A percentile compares a stretch with the other conserved stretches of the same genome.
Evolutionary conservation across 2,797 vertebrate species (phyloP).

Genomic region (Tenualosa ilisha): DNA sequence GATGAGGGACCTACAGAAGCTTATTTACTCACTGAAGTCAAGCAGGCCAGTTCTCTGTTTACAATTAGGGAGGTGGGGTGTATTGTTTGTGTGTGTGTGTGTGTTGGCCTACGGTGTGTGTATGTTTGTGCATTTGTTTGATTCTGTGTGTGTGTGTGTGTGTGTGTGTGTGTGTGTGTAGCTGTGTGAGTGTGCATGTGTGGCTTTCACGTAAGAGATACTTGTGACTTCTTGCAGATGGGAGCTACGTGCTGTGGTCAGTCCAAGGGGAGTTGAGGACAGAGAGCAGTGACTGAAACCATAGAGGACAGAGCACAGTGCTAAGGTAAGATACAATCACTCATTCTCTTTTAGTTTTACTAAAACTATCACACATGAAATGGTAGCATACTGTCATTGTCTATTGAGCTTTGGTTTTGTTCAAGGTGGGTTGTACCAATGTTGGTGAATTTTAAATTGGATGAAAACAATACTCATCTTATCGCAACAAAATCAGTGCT

Average conservation of each 20-base stretch:
- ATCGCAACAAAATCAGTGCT: background rate
- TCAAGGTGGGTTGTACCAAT: no score
- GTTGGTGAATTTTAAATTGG: no score
- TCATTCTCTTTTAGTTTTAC: background rate
- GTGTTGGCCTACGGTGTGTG: background rate
- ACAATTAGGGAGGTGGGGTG: constrained; percentile 50
- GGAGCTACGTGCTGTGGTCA: constrained; percentile 51
- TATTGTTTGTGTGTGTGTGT: background rate
- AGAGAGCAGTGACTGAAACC: background rate
- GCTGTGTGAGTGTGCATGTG: background rate
- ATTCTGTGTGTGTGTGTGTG: constrained; percentile 18
- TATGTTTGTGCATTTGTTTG: background rate
- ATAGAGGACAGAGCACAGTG: background rate
- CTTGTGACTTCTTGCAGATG: constrained; percentile 61
- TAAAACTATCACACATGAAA: background rate
- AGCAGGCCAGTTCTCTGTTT: constrained; percentile 68
- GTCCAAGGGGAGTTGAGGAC: constrained; percentile 36
- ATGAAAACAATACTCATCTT: no score
- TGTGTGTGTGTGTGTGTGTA: background rate
- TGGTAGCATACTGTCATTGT: background rate
- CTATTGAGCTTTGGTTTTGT: background rate
- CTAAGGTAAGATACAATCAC: constrained; percentile 31
- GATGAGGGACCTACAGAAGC: constrained; percentile 37
- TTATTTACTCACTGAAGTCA: constrained; percentile 50
- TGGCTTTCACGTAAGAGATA: constrained; percentile 48